Evolutionary conservation across 2,888 invertebrate genomes (phyloP), one percentile per base, ranked within the genome.

Genomic region (Hofmannophila pseudospretella): DNA sequence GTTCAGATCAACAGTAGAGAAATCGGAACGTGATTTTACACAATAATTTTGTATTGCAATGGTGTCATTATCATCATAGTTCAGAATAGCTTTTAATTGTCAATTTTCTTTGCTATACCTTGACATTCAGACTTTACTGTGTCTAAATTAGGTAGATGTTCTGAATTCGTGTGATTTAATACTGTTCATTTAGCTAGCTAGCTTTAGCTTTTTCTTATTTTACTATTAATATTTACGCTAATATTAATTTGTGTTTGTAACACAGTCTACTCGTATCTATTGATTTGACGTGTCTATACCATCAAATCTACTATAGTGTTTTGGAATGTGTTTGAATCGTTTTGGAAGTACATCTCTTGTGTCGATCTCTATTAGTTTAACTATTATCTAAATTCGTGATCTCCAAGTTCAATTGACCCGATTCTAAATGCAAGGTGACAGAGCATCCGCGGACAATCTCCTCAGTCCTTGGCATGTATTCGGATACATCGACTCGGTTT

Each of bases 381-480:
- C 23, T 22, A 20, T 30, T 26, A 39, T 35, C 32, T 32, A 8
- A 14, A 27, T 31, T 30, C 41, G 37, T 37, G 36, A 41, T 37
- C 31, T 41, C 14, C 27, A 35, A 32, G 23, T 36, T 37, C 39
- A 28, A 39, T 37, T 35, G 41, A 38, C 37, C 34, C 30, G 63
- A 67, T 75, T 73, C 47, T 42, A 52, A 59, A 52, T 45, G 58
- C 71, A 77, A 80, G 71, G 79, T 66, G 77, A 79, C 79, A 74
- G 70, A 65, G 46, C 73, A 76, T 76, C 76, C 71, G 64, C 40
- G 50, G 51, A 61, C 66, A 60, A 73, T 77, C 74, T 53, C 70
- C 49, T 49, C 45, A 44, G 75, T 77, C 84, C 84, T 84, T 84
- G 84, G 74, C 80, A 78, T 68, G 19, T 38, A 39, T 46, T 39